Base-by-base conservation (phyloP, 2,113 vertebrate species). In the Ophiodon elongatus region DNA sequence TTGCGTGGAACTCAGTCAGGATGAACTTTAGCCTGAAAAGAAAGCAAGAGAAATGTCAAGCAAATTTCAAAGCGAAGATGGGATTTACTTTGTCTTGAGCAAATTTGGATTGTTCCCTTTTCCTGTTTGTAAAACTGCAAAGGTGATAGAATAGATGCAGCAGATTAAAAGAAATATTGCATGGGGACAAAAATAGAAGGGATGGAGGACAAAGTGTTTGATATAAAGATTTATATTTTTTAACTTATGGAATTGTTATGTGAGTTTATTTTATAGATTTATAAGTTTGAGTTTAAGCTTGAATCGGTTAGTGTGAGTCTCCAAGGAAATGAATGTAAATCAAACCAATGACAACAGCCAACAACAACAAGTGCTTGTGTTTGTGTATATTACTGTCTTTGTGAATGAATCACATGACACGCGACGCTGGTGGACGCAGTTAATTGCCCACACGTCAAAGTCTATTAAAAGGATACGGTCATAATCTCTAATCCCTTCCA, bases 401-500 rank as follows among this genome's bases (percentile, higher is more conserved):
- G 52, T 73, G 70, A 45, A 85, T 84, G 63, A 76, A 84, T 91
- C 91, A 92, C 85, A 89, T 89, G 86, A 89, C 76, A 84, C 50
- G 17, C 52, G 29, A 73, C 27, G 19, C 67, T 59, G 59, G 83
- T 59, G 75, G 82, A 90, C 69, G 10, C 74, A 85, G 73, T 91
- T 83, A 63, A 94, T 90, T 88, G 90, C 79, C 82, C 79, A 71
- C 91, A 89, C 68, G 79, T 89, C 84, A 81, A 80, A 82, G 77
- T 90, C 91, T 94, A 93, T 92, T 91, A 92, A 90, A 90, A 90
- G 88, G 56, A 92, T 83, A 65, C 50, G 27, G 91, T 90, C 87
- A 89, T 94, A 94, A 94, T 93, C 94, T 90, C 77, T 93, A 93
- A 93, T 94, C 90, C 87, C 91, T 90, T 93, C 89, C 91, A 89